These are phyloP conservation scores for Datnioides undecimradiatus DNA, from an alignment of 2,113 vertebrate genomes.

Conservation along the genomic window DNA sequence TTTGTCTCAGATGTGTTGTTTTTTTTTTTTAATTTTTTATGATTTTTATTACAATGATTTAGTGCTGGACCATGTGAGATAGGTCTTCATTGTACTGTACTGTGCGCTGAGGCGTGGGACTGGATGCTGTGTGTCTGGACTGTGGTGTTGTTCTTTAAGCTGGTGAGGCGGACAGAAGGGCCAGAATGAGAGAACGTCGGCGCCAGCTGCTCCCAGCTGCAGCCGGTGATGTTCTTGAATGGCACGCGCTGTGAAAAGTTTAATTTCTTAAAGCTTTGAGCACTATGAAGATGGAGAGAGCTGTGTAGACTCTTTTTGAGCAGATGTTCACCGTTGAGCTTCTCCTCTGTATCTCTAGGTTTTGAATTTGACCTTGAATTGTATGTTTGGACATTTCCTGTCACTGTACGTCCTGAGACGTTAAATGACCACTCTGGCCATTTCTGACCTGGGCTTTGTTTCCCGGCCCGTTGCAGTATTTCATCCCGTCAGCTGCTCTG, in stretches of 20 bases:
- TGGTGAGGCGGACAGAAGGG: constrained; percentile 41
- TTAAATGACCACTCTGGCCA: constrained; percentile 27
- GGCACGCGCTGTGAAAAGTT: constrained; percentile 77
- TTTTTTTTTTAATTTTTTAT: constrained; percentile 49
- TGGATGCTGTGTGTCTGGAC: constrained; percentile 53
- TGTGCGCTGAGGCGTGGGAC: constrained; percentile 46
- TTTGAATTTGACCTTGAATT: constrained; percentile 48
- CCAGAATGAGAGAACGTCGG: constrained; percentile 78
- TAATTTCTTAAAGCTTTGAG: constrained; percentile 72
- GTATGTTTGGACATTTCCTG: constrained; percentile 37
- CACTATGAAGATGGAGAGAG: constrained; percentile 45
- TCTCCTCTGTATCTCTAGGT: constrained; percentile 47
- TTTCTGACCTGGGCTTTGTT: constrained; percentile 3
- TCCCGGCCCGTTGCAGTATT: not conserved
- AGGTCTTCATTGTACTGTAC: constrained; percentile 65
- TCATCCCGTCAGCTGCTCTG: not conserved
- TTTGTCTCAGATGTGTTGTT: constrained; percentile 46
- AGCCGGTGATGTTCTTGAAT: constrained; percentile 72
- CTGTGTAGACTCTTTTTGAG: constrained; percentile 35
- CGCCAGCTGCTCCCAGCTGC: constrained; percentile 10
- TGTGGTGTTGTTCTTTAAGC: constrained; percentile 17
- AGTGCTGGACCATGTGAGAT: constrained; percentile 55
- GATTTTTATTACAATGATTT: constrained; percentile 26
- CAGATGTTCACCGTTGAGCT: constrained; percentile 58
- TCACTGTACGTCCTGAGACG: constrained; percentile 23